These are phyloP conservation scores for Thereva unica DNA, from an alignment of 2,888 invertebrate genomes.

Conservation along the genomic window DNA sequence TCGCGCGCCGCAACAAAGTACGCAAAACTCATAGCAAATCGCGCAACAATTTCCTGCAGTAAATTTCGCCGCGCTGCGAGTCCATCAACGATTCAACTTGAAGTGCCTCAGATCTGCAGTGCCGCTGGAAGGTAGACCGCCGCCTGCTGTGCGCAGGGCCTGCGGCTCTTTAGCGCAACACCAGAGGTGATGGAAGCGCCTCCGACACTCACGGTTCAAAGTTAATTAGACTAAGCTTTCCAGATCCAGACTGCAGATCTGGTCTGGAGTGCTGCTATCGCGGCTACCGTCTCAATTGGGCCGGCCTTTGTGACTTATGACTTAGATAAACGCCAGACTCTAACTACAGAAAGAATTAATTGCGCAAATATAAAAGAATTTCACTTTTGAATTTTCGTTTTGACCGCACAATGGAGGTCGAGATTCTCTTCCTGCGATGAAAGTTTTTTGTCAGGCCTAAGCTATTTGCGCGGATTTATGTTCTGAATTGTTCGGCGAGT, in stretches of 20 bases:
- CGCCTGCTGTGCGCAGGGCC: too few relatives aligned
- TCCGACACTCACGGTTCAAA: conserved; percentile 3
- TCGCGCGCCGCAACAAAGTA: conserved; percentile 1
- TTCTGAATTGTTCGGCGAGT: too few relatives aligned
- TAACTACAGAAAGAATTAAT: conserved; percentile 3
- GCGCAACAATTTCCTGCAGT: conserved; percentile 1
- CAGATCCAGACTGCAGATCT: neutral
- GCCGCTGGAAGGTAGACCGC: conserved; percentile 8
- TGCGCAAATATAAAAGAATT: conserved; percentile 29
- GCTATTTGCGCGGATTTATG: too few relatives aligned
- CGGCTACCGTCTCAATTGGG: neutral
- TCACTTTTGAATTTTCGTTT: conserved; percentile 14
- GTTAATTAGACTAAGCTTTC: conserved; percentile 20
- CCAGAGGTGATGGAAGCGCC: conserved; percentile 15
- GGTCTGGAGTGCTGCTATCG: neutral
- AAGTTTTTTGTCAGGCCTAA: too few relatives aligned
- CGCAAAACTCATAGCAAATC: conserved; percentile 1
- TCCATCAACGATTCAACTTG: conserved; percentile 18
- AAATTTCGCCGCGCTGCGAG: conserved; percentile 2
- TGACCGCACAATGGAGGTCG: too few relatives aligned
- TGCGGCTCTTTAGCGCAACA: neutral
- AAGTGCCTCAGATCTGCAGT: conserved; percentile 13
- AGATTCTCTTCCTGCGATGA: too few relatives aligned
- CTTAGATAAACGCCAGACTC: conserved; percentile 12
- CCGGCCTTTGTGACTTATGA: conserved; percentile 7